Evolutionary conservation across 2,888 invertebrate genomes (phyloP), one percentile per base, ranked within the genome.

Genomic region (Elaeidobius kamerunicus): DNA sequence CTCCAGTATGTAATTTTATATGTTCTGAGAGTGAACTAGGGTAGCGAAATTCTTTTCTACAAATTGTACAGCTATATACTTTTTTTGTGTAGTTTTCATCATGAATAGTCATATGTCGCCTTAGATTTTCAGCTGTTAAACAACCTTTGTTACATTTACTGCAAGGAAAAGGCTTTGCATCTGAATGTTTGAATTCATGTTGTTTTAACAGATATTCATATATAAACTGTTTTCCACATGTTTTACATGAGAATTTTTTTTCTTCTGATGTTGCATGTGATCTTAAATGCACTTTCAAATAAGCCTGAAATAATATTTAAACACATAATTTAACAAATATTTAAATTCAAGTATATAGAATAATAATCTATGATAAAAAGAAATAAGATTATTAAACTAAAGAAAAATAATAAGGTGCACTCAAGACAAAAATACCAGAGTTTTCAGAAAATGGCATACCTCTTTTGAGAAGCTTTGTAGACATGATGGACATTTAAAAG

Each of bases 1-100:
- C 71, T 1, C 71, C 73, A 1, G 72, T 71, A 55, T 73, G 73
- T 49, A 65, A 66, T 57, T 71, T 70, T 64, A 71, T 69, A 52
- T 73, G 73, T 55, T 70, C 69, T 2, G 66, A 63, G 14, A 73
- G 56, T 54, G 67, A 62, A 57, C 69, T 69, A 1, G 64, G 66
- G 57, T 67, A 68, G 2, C 56, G 55, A 58, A 71, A 72, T 23
- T 63, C 62, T 56, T 70, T 70, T 6, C 57, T 57, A 57, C 72
- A 73, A 23, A 67, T 55, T 7, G 62, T 23, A 51, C 72, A 72
- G 2, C 35, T 42, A 48, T 70, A 67, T n/a, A 58, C 61, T 52
- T 68, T 67, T 54, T 66, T 69, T 16, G 49, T 55, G 43, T 70
- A 69, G 43, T 64, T 62, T 38, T 65, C 61, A 16, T 69, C 68